Percentiles rank a stretch among this genome's conserved stretches.
These are phyloP conservation scores for Zaprionus gabonicus DNA, from an alignment of 1,140 invertebrate species.

Conservation along the genomic window DNA sequence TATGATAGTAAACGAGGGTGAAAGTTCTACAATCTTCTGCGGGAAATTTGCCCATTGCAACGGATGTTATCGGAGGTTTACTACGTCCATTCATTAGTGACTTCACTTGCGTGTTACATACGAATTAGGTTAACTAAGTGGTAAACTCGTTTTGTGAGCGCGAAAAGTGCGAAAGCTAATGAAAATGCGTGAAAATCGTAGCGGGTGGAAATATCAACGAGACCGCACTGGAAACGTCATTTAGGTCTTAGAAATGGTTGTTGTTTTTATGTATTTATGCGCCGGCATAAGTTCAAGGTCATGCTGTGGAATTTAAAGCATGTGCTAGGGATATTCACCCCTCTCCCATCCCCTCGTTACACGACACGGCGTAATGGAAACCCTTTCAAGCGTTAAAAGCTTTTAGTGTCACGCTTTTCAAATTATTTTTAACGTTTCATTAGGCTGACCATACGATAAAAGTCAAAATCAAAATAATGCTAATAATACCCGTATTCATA, in stretches of 20 bases:
- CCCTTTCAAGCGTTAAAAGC: conserved; percentile 19
- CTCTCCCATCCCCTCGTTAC: not conserved
- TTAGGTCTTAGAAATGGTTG: not conserved
- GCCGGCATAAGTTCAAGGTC: conserved; percentile 68
- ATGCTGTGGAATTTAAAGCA: conserved; percentile 32
- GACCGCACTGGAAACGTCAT: not conserved
- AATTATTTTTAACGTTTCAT: conserved; percentile 43
- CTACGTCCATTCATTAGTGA: conserved; percentile 69
- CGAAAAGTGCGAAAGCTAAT: conserved; percentile 62
- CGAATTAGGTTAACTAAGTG: conserved; percentile 80
- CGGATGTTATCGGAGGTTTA: conserved; percentile 44
- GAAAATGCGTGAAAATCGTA: conserved; percentile 67
- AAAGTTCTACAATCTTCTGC: conserved; percentile 1
- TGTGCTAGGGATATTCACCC: not conserved
- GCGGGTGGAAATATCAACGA: conserved; percentile 14
- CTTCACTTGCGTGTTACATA: conserved; percentile 58
- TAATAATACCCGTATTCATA: conserved; percentile 28
- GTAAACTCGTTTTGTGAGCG: conserved; percentile 48
- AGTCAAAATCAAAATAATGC: conserved; percentile 28
- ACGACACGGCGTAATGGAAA: not conserved
- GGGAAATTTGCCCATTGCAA: conserved; percentile 15
- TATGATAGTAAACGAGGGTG: not conserved
- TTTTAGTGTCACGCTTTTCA: conserved; percentile 56
- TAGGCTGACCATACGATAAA: conserved; percentile 30
- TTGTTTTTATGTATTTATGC: conserved; percentile 23